phyloP scores from a whole-genome alignment of 2,888 invertebrate species.

The Mesorhabditis spiculigera region DNA sequence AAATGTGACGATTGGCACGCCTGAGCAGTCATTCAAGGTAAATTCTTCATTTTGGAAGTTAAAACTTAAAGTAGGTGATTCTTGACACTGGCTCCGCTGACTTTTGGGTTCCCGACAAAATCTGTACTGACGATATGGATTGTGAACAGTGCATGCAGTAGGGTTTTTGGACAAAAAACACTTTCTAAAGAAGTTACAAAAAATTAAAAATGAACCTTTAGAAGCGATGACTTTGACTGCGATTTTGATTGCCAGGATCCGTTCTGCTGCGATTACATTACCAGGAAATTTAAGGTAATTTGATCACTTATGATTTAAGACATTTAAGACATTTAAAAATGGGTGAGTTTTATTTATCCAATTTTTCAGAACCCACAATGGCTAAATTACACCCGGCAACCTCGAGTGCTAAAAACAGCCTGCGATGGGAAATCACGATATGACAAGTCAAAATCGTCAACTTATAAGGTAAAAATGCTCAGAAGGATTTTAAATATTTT shows the following conservation, averaged over 20 bases:
- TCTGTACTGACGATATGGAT: constrained; percentile 8
- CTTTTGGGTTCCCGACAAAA: constrained; percentile 19
- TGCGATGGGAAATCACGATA: constrained; percentile 1
- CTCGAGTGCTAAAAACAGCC: background rate
- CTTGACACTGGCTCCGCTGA: constrained; percentile 21
- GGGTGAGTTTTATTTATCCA: background rate
- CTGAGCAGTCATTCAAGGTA: constrained; percentile 5
- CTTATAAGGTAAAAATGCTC: background rate
- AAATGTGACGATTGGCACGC: constrained; percentile 9
- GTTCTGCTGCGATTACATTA: background rate
- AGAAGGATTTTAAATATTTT: background rate
- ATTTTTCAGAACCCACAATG: background rate
- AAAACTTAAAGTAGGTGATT: constrained; percentile 9
- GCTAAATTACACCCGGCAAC: constrained; percentile 6
- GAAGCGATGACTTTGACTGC: background rate
- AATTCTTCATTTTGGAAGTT: background rate
- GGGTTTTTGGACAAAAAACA: background rate
- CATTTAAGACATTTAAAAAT: too few species aligned
- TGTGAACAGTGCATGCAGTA: background rate
- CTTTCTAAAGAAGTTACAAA: background rate
- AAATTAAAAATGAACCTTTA: background rate
- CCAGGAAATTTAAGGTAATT: background rate
- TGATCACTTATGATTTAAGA: background rate
- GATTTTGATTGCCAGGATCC: background rate
- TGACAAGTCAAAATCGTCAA: background rate